Conservation (phyloP, 2,888 invertebrate genomes). For the Gandaritis pyraliata region DNA sequence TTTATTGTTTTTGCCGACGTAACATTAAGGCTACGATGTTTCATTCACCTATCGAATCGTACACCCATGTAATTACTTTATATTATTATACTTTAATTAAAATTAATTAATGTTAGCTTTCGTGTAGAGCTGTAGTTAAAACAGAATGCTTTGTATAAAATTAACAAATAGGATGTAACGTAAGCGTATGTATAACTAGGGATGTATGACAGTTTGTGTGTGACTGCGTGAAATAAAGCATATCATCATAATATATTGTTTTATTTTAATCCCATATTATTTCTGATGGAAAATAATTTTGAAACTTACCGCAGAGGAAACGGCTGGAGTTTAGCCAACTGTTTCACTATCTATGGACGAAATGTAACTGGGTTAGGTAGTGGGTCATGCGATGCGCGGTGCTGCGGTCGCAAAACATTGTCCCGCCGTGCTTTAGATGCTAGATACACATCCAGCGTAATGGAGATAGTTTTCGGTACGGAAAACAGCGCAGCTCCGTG, state of each 20-base stretch:
- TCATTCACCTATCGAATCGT: constrained; percentile 33
- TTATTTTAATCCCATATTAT: constrained; percentile 34
- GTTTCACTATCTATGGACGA: constrained; percentile 61
- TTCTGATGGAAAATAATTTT: constrained; percentile 42
- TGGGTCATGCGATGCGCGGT: constrained; percentile 38
- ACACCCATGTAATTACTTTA: constrained; percentile 44
- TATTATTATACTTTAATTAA: constrained; percentile 42
- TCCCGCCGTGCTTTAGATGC: constrained; percentile 55
- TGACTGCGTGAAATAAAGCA: constrained; percentile 73
- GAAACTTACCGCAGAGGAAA: constrained; percentile 37
- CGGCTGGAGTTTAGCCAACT: constrained; percentile 69
- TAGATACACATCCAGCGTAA: constrained; percentile 69
- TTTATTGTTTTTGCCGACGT: constrained; percentile 66
- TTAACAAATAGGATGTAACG: constrained; percentile 81
- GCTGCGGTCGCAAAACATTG: constrained; percentile 60
- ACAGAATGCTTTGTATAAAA: constrained; percentile 83
- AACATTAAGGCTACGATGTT: constrained; percentile 71
- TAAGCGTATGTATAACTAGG: constrained; percentile 51
- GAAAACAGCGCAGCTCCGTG: constrained; percentile 71
- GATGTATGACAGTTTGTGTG: constrained; percentile 70
- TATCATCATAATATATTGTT: constrained; percentile 47
- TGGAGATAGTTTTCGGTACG: constrained; percentile 78
- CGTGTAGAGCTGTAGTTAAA: constrained; percentile 74
- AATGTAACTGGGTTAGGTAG: constrained; percentile 49
- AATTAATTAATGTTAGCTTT: constrained; percentile 47